Evolutionary conservation across 1,140 invertebrate species (phyloP).

Genomic region (Pseudomyrmex sp.): DNA sequence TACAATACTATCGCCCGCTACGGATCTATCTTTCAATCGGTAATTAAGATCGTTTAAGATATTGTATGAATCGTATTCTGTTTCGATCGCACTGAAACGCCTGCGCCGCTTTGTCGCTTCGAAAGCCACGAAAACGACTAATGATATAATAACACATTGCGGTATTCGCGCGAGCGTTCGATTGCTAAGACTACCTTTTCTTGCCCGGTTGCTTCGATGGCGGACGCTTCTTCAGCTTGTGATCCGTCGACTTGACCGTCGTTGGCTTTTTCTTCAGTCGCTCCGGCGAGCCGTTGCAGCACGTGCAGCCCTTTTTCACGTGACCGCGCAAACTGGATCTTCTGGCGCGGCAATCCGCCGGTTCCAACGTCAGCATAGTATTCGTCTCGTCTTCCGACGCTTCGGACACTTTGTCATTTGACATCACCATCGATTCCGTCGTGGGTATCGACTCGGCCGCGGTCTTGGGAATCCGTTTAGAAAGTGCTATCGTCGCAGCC

Average conservation of each 20-base stretch:
- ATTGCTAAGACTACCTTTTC: slow-evolving; percentile 85
- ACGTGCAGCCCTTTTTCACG: slow-evolving; percentile 85
- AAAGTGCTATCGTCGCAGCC: slow-evolving; percentile 46
- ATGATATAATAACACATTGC: slow-evolving; percentile 39
- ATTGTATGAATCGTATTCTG: neutral
- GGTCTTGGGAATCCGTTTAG: slow-evolving; percentile 70
- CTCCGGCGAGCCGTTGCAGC: slow-evolving; percentile 85
- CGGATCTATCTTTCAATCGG: slow-evolving; percentile 8
- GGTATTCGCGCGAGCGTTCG: slow-evolving; percentile 70
- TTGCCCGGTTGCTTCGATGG: slow-evolving; percentile 79
- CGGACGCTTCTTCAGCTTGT: slow-evolving; percentile 81
- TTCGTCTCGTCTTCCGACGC: slow-evolving; percentile 79
- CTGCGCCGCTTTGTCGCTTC: slow-evolving; percentile 3
- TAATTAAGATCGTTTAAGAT: slow-evolving; percentile 14
- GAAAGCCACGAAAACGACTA: slow-evolving; percentile 24
- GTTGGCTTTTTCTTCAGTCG: slow-evolving; percentile 80
- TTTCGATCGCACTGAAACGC: slow-evolving; percentile 42
- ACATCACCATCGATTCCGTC: slow-evolving; percentile 67
- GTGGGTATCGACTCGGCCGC: slow-evolving; percentile 59
- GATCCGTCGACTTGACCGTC: slow-evolving; percentile 72
- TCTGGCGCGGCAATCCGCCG: slow-evolving; percentile 80
- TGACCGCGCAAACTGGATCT: slow-evolving; percentile 85
- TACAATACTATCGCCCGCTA: slow-evolving; percentile 17
- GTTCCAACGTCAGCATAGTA: slow-evolving; percentile 73
- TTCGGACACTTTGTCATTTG: slow-evolving; percentile 80